Evolutionary conservation across 2,797 vertebrate species (phyloP).

Genomic region (Danio choprae): DNA sequence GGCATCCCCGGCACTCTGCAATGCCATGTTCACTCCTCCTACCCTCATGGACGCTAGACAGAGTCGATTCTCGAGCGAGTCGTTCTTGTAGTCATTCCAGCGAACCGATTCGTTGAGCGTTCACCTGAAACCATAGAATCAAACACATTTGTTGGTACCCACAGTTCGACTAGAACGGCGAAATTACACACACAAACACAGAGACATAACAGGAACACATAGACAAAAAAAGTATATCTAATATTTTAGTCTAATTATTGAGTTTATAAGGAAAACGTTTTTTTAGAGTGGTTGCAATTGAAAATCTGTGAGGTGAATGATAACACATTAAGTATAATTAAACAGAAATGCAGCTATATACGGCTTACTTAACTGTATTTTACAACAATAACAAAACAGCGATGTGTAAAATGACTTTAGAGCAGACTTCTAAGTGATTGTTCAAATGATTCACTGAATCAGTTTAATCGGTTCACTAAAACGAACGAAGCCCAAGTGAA

Average conservation of each 20-base stretch:
- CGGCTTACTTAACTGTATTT: neutral
- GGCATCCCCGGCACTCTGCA: constrained; percentile 60
- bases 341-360: neutral
- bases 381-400: neutral
- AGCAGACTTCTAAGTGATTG: neutral
- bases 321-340: neutral
- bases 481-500: neutral
- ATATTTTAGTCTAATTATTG: too few relatives aligned
- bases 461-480: neutral
- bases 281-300: neutral
- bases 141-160: neutral
- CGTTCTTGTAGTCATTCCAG: neutral
- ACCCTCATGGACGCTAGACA: constrained; percentile 21
- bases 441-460: neutral
- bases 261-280: neutral
- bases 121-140: too few relatives aligned
- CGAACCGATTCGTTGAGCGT: neutral
- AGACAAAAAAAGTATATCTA: too few relatives aligned
- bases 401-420: neutral
- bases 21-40: constrained; percentile 60
- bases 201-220: too few relatives aligned
- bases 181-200: neutral
- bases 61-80: constrained; percentile 26
- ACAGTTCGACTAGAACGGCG: neutral
- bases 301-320: neutral